Percentiles rank a stretch among this genome's conserved stretches.
phyloP scores from a whole-genome alignment of 2,888 invertebrate species.

The Sinotaia quadrata region DNA sequence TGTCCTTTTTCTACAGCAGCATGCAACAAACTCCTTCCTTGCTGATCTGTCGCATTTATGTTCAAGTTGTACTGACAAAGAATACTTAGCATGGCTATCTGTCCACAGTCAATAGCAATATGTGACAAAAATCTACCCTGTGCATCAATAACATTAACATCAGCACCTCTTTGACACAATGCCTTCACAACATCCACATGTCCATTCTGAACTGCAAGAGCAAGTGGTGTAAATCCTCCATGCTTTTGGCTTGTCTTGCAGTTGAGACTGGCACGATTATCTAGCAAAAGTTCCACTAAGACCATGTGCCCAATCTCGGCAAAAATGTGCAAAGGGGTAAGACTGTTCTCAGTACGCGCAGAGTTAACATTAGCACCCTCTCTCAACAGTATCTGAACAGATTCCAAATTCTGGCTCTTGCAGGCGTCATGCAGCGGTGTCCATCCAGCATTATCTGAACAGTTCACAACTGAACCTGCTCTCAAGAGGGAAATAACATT shows the following conservation, averaged over 20 bases:
- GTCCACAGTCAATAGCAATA: slow-evolving; percentile 2
- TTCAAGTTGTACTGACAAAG: background rate
- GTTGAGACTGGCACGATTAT: slow-evolving; percentile 7
- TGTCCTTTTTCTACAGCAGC: slow-evolving; percentile 29
- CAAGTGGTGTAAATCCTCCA: slow-evolving; percentile 30
- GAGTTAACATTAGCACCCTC: slow-evolving; percentile 18
- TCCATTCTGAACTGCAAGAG: slow-evolving; percentile 33
- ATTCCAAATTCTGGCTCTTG: background rate
- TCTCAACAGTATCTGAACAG: background rate
- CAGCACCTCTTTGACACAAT: slow-evolving; percentile 38
- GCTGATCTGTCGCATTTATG: background rate
- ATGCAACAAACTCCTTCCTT: background rate
- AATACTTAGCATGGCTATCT: background rate
- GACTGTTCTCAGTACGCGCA: slow-evolving; percentile 26
- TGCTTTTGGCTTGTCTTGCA: background rate
- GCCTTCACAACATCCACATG: slow-evolving; percentile 26
- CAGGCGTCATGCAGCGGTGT: slow-evolving; percentile 47
- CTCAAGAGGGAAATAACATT: slow-evolving; percentile 38
- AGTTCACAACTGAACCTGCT: slow-evolving; percentile 48
- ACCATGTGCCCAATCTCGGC: slow-evolving; percentile 17
- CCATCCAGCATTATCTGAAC: slow-evolving; percentile 38
- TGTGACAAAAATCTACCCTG: slow-evolving; percentile 6
- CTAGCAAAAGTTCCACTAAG: slow-evolving; percentile 22
- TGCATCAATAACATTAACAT: slow-evolving; percentile 31
- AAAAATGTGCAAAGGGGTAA: slow-evolving; percentile 36